Evolutionary conservation across 1,140 invertebrate genomes (phyloP), one percentile per base, ranked within the genome.

Genomic region (Neodiprion virginianus): DNA sequence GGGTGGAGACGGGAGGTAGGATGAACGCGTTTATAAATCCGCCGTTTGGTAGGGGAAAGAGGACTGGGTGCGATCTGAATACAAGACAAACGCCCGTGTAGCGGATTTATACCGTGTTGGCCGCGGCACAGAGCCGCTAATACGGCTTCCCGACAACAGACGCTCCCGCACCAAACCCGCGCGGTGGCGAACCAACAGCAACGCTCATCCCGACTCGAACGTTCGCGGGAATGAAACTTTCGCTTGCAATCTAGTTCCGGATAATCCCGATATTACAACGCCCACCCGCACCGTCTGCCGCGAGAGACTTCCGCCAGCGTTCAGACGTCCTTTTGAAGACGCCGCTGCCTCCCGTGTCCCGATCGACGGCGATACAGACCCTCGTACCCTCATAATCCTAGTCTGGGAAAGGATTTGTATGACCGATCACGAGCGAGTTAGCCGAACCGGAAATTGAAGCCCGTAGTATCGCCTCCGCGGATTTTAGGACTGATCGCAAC

Each of bases 201-300:
- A 83, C 78, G 81, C 82, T 77, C 75, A 80, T 73, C 78, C 74
- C 80, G 8, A 61, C 53, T 61, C 53, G 53, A 61, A 7, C 53
- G 53, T 61, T 8, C 84, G 81, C 76, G 85, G 84, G 86, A 87
- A 85, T 85, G 84, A 87, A 86, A 87, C 86, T 87, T 87, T 82
- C 84, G 86, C 86, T 87, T 85, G 84, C 83, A 83, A 81, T 81
- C 82, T 83, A 85, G 81, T 85, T 83, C 79, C 80, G 76, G 81
- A 79, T 87, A 87, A 87, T 86, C 85, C 84, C 73, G 81, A 86
- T 86, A 86, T 86, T 85, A 84, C 80, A 76, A 71, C 78, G 77
- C 83, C 79, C 76, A 77, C 74, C 75, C 77, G 77, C 79, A 73
- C 40, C 74, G 69, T 53, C 74, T 72, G 76, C 75, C 53, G 53